Evolutionary conservation across 2,113 vertebrate species (phyloP).

Genomic region (Labeo catla): DNA sequence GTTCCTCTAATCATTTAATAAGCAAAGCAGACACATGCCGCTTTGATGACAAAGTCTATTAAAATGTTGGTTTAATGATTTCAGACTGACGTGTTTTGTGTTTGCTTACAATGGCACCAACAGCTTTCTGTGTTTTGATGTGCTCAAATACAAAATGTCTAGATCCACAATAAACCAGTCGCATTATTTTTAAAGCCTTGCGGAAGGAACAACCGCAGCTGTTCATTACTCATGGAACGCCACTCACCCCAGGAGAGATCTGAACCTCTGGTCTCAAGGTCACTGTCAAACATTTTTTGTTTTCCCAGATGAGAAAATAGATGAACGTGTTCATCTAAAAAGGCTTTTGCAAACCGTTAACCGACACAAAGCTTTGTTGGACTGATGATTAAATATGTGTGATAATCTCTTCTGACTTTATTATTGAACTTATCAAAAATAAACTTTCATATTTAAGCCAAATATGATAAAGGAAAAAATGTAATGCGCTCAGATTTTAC

Average conservation of each 20-base stretch:
- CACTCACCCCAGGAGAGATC: conserved; percentile 23
- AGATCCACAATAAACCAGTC: not conserved
- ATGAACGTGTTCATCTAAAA: not conserved
- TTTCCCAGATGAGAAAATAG: conserved; percentile 45
- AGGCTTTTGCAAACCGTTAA: not conserved
- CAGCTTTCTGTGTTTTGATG: not conserved
- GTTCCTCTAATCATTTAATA: conserved; percentile 9
- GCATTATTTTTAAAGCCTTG: not conserved
- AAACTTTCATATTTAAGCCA: not conserved
- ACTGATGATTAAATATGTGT: not conserved
- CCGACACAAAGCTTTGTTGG: not conserved
- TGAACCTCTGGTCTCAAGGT: conserved; percentile 35
- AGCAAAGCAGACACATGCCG: not conserved
- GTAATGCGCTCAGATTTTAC: not conserved
- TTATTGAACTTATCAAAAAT: not conserved
- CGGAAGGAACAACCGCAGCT: conserved; percentile 31
- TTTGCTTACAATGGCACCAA: not conserved
- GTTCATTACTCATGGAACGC: conserved; percentile 1
- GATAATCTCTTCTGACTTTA: not conserved
- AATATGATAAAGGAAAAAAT: not conserved
- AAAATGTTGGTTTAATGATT: conserved; percentile 28
- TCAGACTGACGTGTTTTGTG: conserved; percentile 3
- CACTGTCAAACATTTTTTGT: conserved; percentile 38
- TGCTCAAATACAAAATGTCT: not conserved
- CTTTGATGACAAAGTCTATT: conserved; percentile 24